Evolutionary conservation across 2,113 vertebrate genomes (phyloP).

Genomic region (Ictalurus punctatus): DNA sequence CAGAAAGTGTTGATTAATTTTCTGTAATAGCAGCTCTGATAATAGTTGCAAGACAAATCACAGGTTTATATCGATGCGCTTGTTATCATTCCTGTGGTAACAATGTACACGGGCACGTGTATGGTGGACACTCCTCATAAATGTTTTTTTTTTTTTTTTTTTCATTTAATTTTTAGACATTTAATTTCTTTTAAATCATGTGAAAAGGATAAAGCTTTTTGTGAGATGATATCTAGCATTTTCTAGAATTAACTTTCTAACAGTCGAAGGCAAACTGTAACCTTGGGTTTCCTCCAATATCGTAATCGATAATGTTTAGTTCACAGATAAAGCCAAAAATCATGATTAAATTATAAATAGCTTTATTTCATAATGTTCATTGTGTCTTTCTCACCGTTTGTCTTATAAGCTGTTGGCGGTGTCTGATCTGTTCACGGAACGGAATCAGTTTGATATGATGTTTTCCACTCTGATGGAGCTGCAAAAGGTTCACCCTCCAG

Average conservation of each 20-base stretch:
- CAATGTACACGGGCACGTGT: no score
- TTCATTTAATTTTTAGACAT: no score
- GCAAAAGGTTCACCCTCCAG: constrained; percentile 88
- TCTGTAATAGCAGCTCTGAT: background rate
- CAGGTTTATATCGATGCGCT: no score
- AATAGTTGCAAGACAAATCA: no score
- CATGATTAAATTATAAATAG: background rate
- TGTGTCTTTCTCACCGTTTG: background rate
- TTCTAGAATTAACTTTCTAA: background rate
- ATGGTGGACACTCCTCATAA: no score
- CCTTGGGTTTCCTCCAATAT: background rate
- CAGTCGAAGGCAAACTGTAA: background rate
- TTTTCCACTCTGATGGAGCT: constrained; percentile 89
- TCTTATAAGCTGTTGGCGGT: constrained; percentile 87
- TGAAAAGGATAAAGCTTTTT: background rate
- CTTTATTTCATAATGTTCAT: background rate
- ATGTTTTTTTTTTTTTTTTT: no score
- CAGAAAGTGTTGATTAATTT: background rate
- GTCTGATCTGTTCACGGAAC: constrained; percentile 96
- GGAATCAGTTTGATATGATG: constrained; percentile 99
- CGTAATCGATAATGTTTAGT: background rate
- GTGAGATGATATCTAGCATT: background rate
- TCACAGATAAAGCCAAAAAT: background rate
- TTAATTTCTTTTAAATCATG: no score
- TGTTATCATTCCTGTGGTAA: no score